Evolutionary conservation across 2,113 vertebrate genomes (phyloP).

Genomic region (Burhinus oedicnemus): DNA sequence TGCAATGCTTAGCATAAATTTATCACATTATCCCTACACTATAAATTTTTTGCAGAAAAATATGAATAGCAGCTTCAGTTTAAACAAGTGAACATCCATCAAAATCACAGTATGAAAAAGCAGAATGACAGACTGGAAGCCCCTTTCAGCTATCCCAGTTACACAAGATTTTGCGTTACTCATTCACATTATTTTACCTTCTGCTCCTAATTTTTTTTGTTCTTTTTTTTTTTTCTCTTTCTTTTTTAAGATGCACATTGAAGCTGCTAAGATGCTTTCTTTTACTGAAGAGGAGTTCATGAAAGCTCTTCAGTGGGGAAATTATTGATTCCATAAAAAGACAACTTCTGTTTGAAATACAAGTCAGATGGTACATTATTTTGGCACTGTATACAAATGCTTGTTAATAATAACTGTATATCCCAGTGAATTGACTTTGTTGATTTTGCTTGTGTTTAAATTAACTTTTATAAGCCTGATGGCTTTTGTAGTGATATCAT

Average conservation of each 20-base stretch:
- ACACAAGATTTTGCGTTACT: neutral
- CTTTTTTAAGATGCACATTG: constrained; percentile 89
- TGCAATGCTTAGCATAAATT: neutral
- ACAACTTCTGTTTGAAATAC: neutral
- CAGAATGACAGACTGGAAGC: fast-evolving
- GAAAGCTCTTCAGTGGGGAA: constrained; percentile 92
- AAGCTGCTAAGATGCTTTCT: constrained; percentile 93
- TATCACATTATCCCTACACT: neutral
- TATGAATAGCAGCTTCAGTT: neutral
- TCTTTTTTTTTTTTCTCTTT: neutral
- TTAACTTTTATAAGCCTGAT: neutral
- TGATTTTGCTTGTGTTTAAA: neutral
- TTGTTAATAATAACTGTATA: neutral
- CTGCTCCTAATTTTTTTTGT: neutral
- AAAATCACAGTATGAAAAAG: neutral
- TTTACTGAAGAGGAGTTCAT: constrained; percentile 97
- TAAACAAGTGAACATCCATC: neutral
- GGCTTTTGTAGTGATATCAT: neutral
- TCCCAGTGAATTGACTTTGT: neutral
- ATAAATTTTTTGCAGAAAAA: neutral
- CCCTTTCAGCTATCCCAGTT: neutral
- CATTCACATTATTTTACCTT: neutral
- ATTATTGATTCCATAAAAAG: constrained; percentile 54
- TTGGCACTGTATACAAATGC: neutral
- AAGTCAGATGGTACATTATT: neutral